phyloP scores from a whole-genome alignment of 2,797 vertebrate species.

The Gallinago solitaria region DNA sequence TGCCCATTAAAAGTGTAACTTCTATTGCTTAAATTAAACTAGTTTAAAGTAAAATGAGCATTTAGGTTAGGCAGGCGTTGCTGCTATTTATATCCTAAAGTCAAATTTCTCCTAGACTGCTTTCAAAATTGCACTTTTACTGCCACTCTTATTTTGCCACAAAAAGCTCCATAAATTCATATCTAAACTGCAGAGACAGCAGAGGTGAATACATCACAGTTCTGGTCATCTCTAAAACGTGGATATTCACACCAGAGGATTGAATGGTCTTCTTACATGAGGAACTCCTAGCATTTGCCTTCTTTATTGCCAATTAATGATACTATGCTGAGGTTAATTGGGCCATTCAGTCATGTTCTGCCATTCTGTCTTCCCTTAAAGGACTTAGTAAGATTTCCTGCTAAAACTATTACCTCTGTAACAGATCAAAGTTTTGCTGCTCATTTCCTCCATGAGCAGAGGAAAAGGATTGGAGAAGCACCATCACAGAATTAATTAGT shows the following conservation, averaged over 20 bases:
- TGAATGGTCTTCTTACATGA: not conserved
- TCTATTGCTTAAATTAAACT: slow-evolving; percentile 70
- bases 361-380: slow-evolving; percentile 18
- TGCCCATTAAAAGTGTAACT: slow-evolving; percentile 67
- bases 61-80: slow-evolving; percentile 60
- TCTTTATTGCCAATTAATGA: not conserved
- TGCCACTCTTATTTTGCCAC: not conserved
- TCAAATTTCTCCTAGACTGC: slow-evolving; percentile 43
- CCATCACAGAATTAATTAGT: not conserved
- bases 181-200: not conserved
- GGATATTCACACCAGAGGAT: not conserved
- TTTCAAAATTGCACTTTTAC: slow-evolving; percentile 19
- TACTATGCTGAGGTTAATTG: slow-evolving; percentile 12
- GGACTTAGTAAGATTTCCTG: slow-evolving; percentile 5
- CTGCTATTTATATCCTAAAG: slow-evolving; percentile 65
- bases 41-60: slow-evolving; percentile 69
- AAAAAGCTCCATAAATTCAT: not conserved
- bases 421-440: slow-evolving; percentile 10
- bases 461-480: not conserved
- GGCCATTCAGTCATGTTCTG: not conserved
- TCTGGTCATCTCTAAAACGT: not conserved
- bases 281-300: not conserved
- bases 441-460: not conserved
- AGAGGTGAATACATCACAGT: not conserved
- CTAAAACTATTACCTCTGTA: slow-evolving; percentile 29